phyloP scores from a whole-genome alignment of 2,888 invertebrate genomes.

The Lasioglossum figueresi region DNA sequence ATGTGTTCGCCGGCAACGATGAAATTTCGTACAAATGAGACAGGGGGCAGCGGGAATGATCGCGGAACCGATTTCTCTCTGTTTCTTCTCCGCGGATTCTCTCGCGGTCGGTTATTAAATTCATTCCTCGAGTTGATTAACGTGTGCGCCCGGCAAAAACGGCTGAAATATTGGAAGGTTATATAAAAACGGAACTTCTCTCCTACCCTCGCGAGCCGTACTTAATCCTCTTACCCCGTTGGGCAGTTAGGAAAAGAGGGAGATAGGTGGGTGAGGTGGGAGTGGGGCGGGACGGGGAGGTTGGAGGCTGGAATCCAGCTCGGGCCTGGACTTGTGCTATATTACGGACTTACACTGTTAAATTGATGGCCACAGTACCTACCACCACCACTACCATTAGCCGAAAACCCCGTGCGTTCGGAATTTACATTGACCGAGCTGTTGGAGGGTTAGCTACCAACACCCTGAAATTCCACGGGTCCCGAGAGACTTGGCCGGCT shows the following conservation, averaged over 20 bases:
- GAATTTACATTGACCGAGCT: constrained; percentile 73
- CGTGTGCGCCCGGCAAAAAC: constrained; percentile 65
- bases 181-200: constrained; percentile 71
- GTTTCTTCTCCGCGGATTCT: constrained; percentile 33
- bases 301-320: constrained; percentile 38
- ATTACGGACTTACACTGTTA: constrained; percentile 78
- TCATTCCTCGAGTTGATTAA: constrained; percentile 76
- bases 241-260: constrained; percentile 52
- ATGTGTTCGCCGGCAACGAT: constrained; percentile 8
- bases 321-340: constrained; percentile 67
- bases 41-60: constrained; percentile 27
- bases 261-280: constrained; percentile 30
- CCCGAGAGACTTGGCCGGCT: constrained; percentile 40
- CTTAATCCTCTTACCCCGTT: constrained; percentile 77
- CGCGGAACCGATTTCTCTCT: constrained; percentile 34
- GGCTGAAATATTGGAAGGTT: constrained; percentile 72
- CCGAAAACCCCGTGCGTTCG: constrained; percentile 70
- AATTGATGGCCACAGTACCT: constrained; percentile 78
- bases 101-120: constrained; percentile 73
- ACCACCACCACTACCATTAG: constrained; percentile 56
- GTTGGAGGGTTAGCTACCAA: constrained; percentile 43
- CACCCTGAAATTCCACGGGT: constrained; percentile 52
- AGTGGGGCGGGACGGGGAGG: constrained; percentile 23
- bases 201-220: constrained; percentile 61
- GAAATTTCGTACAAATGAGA: constrained; percentile 34